These are phyloP conservation scores for Rhaphigaster nebulosa DNA, from an alignment of 2,888 invertebrate species.

Conservation along the genomic window DNA sequence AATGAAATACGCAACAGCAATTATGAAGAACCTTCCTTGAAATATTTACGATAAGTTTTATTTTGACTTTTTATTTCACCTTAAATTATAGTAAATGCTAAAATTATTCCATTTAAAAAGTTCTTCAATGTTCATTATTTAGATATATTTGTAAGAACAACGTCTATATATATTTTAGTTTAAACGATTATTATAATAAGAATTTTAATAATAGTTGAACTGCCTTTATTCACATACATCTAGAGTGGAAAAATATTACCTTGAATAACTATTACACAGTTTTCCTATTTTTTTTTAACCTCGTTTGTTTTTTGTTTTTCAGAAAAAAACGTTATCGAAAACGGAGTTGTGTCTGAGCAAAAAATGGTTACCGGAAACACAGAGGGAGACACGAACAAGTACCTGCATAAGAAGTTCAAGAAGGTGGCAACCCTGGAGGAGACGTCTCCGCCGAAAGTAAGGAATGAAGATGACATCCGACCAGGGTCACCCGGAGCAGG, in stretches of 20 bases:
- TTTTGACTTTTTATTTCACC: not conserved
- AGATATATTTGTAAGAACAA: not conserved
- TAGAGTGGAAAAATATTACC: too few relatives aligned
- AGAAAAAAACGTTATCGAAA: slow-evolving; percentile 58
- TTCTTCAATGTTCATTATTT: not conserved
- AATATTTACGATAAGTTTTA: not conserved
- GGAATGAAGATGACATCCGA: slow-evolving; percentile 62
- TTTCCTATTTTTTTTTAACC: not conserved
- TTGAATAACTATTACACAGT: too few relatives aligned
- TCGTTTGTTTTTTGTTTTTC: slow-evolving; percentile 48
- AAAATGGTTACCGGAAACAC: slow-evolving; percentile 55
- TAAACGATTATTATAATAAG: not conserved
- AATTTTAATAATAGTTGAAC: not conserved
- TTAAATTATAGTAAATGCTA: not conserved
- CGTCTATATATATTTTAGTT: not conserved
- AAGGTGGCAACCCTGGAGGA: slow-evolving; percentile 75
- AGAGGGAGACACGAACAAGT: slow-evolving; percentile 71
- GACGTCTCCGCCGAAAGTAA: slow-evolving; percentile 63
- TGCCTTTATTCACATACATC: too few relatives aligned
- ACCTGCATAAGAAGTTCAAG: slow-evolving; percentile 94
- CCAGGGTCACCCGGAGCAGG: slow-evolving; percentile 69
- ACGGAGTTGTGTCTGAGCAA: slow-evolving; percentile 58
- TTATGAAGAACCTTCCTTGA: not conserved
- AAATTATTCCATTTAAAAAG: too few relatives aligned
- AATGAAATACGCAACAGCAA: too few relatives aligned